phyloP scores from a whole-genome alignment of 2,113 vertebrate species.

The Mesembrinibis cayennensis region DNA sequence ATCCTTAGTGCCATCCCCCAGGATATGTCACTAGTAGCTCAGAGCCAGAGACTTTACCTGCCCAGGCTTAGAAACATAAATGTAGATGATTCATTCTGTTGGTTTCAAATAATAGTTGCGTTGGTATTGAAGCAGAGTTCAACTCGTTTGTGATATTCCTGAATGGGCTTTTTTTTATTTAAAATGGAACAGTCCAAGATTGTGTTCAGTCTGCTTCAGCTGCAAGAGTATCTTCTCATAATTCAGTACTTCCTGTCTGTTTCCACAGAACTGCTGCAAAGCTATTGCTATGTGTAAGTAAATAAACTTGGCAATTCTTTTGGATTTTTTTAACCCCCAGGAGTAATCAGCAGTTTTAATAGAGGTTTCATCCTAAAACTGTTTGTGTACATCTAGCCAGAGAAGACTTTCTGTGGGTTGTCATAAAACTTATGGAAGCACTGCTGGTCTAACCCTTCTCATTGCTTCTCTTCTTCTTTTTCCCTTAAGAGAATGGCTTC shows the following conservation, averaged over 20 bases:
- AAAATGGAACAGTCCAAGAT: not conserved
- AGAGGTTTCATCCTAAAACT: not conserved
- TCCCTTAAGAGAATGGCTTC: not conserved
- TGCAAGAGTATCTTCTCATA: not conserved
- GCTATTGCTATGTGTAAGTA: not conserved
- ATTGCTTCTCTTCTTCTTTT: not conserved
- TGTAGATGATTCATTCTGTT: not conserved
- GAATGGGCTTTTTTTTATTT: not conserved
- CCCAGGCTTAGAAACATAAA: not conserved
- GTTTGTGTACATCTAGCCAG: not conserved
- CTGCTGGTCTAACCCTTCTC: not conserved
- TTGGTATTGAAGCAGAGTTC: not conserved
- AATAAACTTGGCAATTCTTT: not conserved
- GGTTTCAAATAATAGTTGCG: not conserved
- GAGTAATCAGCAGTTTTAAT: not conserved
- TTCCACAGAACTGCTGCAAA: not conserved
- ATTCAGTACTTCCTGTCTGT: not conserved
- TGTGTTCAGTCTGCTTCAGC: not conserved
- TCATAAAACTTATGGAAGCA: not conserved
- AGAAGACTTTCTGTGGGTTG: not conserved
- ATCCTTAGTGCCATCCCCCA: not conserved
- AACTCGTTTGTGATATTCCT: not conserved
- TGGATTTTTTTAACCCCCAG: not conserved
- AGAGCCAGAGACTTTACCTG: not conserved
- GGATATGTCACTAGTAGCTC: not conserved